Conservation (phyloP, 2,113 vertebrate genomes). For the Ovibos moschatus region DNA sequence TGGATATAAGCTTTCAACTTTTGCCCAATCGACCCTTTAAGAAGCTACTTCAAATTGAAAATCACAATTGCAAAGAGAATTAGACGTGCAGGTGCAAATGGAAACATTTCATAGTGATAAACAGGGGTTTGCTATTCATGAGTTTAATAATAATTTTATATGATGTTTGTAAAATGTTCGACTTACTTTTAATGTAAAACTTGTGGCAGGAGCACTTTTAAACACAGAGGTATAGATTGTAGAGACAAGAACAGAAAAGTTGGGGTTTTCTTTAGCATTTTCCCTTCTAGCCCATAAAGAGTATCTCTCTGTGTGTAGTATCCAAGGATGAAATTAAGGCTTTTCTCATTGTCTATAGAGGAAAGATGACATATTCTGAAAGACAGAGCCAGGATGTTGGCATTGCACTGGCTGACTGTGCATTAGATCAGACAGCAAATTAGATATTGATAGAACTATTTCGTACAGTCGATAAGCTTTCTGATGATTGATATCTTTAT, state of each 20-base stretch:
- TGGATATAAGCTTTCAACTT: neutral
- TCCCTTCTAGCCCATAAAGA: neutral
- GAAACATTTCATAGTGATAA: neutral
- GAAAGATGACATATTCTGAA: conserved; percentile 75
- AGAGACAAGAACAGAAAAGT: neutral
- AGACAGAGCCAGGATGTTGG: conserved; percentile 65
- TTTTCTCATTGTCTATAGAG: conserved; percentile 61
- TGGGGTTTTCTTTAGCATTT: conserved; percentile 9
- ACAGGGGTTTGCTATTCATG: neutral
- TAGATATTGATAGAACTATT: conserved; percentile 88
- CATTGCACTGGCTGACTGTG: conserved; percentile 70
- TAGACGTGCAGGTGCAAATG: neutral
- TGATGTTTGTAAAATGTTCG: neutral
- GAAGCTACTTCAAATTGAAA: neutral
- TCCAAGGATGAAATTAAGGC: conserved; percentile 52
- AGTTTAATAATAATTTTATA: neutral
- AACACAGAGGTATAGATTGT: neutral
- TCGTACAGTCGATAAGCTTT: conserved; percentile 82
- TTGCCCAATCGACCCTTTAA: neutral
- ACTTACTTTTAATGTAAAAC: neutral
- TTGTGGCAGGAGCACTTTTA: neutral
- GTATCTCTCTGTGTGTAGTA: neutral
- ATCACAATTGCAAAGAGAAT: neutral
- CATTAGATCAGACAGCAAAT: conserved; percentile 84
- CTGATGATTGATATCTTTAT: conserved; percentile 82